Evolutionary conservation across 2,797 vertebrate species (phyloP).

Genomic region (Gymnoscopelus microlampas): DNA sequence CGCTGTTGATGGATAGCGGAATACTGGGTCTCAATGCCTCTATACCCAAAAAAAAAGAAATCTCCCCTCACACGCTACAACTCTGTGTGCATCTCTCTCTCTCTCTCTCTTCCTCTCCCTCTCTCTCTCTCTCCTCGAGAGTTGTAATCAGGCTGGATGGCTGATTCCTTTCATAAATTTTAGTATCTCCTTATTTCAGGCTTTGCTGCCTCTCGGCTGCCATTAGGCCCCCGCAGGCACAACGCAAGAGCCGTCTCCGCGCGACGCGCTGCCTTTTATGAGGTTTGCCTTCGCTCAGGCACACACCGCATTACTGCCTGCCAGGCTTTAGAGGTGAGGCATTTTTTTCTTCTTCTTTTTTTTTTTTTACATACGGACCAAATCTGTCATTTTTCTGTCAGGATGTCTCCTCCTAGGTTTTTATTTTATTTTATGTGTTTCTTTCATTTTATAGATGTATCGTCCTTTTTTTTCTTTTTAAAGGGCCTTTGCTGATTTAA

Average conservation of each 20-base stretch:
- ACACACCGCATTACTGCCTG: slow-evolving; percentile 55
- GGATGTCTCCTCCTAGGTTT: slow-evolving; percentile 51
- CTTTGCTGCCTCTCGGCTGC: slow-evolving; percentile 74
- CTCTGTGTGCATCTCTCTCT: slow-evolving; percentile 34
- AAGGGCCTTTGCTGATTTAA: neutral
- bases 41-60: no score
- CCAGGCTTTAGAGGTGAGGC: slow-evolving; percentile 58
- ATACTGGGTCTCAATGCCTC: neutral
- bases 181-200: slow-evolving; percentile 79
- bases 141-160: slow-evolving; percentile 69
- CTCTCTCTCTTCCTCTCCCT: slow-evolving; percentile 27
- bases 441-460: no score
- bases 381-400: slow-evolving; percentile 66
- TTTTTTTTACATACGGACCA: slow-evolving; percentile 54
- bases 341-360: neutral
- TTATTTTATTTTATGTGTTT: slow-evolving; percentile 48
- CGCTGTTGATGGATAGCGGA: slow-evolving; percentile 37
- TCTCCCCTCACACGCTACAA: neutral
- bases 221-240: slow-evolving; percentile 70
- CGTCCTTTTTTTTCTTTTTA: slow-evolving; percentile 37
- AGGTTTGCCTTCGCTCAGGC: slow-evolving; percentile 64
- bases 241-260: slow-evolving; percentile 61
- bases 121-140: slow-evolving; percentile 42
- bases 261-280: slow-evolving; percentile 66
- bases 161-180: slow-evolving; percentile 77